phyloP scores from a whole-genome alignment of 2,797 vertebrate genomes.

The Hippopotamyrus pictus region DNA sequence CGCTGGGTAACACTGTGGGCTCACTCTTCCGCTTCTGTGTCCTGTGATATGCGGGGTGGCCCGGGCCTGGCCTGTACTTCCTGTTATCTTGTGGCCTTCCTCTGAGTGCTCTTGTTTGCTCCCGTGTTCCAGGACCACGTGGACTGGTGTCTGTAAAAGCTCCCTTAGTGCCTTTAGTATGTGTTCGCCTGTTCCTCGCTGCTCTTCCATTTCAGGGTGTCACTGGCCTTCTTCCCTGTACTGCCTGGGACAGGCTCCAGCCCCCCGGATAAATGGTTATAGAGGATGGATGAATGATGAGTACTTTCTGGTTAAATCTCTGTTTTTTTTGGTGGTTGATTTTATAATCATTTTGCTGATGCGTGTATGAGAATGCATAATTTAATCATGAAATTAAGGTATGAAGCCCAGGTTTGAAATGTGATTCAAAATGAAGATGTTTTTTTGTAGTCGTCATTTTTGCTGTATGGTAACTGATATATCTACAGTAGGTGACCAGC shows the following conservation, averaged over 20 bases:
- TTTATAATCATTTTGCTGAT: background rate
- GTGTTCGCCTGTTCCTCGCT: background rate
- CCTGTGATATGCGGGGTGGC: background rate
- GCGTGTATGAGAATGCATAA: background rate
- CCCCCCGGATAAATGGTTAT: background rate
- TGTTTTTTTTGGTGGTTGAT: background rate
- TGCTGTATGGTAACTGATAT: background rate
- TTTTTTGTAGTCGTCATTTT: background rate
- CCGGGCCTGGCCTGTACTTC: background rate
- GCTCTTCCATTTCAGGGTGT: background rate
- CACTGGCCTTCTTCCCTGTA: background rate
- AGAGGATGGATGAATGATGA: background rate
- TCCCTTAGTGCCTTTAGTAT: background rate
- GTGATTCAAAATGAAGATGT: background rate
- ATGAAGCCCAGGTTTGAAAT: background rate
- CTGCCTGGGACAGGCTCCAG: background rate
- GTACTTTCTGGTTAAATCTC: background rate
- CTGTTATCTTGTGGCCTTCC: background rate
- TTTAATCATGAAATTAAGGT: background rate
- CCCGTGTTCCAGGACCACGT: background rate
- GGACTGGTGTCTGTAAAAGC: background rate
- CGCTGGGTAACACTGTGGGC: background rate
- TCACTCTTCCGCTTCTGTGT: background rate
- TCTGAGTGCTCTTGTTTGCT: background rate
- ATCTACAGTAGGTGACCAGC: background rate